A percentile compares a stretch with the other conserved stretches of the same genome.
Evolutionary conservation across 2,113 vertebrate species (phyloP).

Genomic region (Scomber scombrus): DNA sequence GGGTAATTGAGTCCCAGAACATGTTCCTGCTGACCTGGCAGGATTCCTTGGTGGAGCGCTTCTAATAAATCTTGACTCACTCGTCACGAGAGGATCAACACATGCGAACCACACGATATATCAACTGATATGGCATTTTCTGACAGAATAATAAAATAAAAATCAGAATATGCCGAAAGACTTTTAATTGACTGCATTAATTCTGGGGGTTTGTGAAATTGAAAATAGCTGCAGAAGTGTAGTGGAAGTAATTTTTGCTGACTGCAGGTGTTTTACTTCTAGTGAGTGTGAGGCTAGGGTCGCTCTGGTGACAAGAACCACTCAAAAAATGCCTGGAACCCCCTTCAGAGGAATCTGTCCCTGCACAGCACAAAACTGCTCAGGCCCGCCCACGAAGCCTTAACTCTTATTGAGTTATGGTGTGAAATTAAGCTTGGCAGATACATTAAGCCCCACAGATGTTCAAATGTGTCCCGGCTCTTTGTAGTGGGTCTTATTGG

Average conservation of each 20-base stretch:
- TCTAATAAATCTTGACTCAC: slow-evolving; percentile 52
- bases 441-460: slow-evolving; percentile 72
- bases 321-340: slow-evolving; percentile 72
- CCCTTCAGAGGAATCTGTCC: slow-evolving; percentile 61
- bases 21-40: slow-evolving; percentile 64
- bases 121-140: not conserved
- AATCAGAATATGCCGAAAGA: not conserved
- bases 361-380: slow-evolving; percentile 63
- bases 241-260: slow-evolving; percentile 2
- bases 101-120: not conserved
- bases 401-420: slow-evolving; percentile 76
- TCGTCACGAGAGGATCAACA: slow-evolving; percentile 37
- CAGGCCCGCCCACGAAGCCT: slow-evolving; percentile 43
- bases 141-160: too few relatives aligned
- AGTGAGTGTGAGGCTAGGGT: slow-evolving; percentile 14
- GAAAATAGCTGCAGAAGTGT: slow-evolving; percentile 9
- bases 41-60: slow-evolving; percentile 52
- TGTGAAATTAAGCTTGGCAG: slow-evolving; percentile 73
- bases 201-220: not conserved
- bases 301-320: slow-evolving; percentile 49
- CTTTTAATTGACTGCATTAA: not conserved
- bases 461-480: slow-evolving; percentile 58
- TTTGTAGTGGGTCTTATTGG: slow-evolving; percentile 78
- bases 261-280: slow-evolving; percentile 5
- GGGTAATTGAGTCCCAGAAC: slow-evolving; percentile 65